Conservation (phyloP, 2,888 invertebrate genomes). For the Poecilus cupreus region DNA sequence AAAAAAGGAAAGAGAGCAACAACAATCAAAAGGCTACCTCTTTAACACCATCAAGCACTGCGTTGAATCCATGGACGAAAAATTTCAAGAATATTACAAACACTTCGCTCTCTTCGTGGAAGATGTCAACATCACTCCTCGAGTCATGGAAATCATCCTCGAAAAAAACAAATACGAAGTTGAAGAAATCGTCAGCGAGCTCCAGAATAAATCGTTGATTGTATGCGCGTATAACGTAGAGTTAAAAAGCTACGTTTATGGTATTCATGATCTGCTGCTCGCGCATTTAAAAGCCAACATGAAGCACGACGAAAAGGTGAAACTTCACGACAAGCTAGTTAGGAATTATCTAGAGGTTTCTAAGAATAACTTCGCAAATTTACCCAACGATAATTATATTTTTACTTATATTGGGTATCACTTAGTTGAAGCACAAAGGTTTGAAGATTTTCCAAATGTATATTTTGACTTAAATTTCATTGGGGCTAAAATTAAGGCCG, state of each 20-base stretch:
- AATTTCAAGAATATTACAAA: slow-evolving; percentile 75
- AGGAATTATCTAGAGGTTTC: slow-evolving; percentile 76
- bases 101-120: slow-evolving; percentile 81
- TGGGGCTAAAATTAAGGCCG: slow-evolving; percentile 80
- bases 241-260: slow-evolving; percentile 79
- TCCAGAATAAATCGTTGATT: slow-evolving; percentile 81
- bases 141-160: slow-evolving; percentile 74
- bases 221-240: slow-evolving; percentile 79
- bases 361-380: slow-evolving; percentile 74
- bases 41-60: slow-evolving; percentile 68
- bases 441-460: slow-evolving; percentile 76
- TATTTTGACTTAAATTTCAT: slow-evolving; percentile 82
- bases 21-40: slow-evolving; percentile 32
- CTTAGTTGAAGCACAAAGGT: slow-evolving; percentile 76
- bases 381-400: slow-evolving; percentile 84
- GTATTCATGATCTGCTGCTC: slow-evolving; percentile 82
- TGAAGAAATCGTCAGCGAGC: slow-evolving; percentile 78
- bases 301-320: slow-evolving; percentile 71
- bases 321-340: slow-evolving; percentile 77
- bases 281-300: slow-evolving; percentile 76
- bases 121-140: slow-evolving; percentile 76
- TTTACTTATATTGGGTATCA: slow-evolving; percentile 84
- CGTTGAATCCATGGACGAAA: slow-evolving; percentile 75
- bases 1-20: slow-evolving; percentile 12
- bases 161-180: slow-evolving; percentile 72